phyloP scores from a whole-genome alignment of 2,888 invertebrate species.

The Ectemnius cavifrons region DNA sequence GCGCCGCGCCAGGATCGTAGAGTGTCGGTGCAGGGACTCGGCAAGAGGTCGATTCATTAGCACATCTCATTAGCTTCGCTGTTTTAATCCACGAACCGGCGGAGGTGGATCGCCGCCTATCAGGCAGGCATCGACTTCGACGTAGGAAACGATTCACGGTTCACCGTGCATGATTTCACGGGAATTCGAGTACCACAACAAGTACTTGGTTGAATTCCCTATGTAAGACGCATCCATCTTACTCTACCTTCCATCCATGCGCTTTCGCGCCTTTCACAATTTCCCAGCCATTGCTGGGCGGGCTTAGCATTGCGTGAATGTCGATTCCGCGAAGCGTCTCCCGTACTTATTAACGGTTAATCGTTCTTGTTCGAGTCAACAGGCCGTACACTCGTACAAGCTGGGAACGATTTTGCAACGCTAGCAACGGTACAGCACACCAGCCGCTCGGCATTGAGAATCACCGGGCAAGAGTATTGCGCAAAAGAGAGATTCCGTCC shows the following conservation, averaged over 20 bases:
- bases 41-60: constrained; percentile 53
- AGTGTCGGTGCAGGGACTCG: constrained; percentile 18
- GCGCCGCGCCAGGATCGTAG: not conserved
- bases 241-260: constrained; percentile 26
- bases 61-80: constrained; percentile 64
- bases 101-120: constrained; percentile 56
- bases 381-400: constrained; percentile 6
- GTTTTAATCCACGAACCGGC: constrained; percentile 50
- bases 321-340: constrained; percentile 16
- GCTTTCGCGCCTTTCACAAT: constrained; percentile 48
- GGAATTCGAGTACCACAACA: not conserved
- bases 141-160: constrained; percentile 64
- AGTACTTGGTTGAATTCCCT: constrained; percentile 27
- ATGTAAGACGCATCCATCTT: constrained; percentile 37
- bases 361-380: constrained; percentile 20
- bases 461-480: too few species aligned
- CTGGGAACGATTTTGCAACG: too few species aligned
- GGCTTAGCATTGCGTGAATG: not conserved
- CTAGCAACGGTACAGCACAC: too few species aligned
- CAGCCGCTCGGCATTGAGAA: too few species aligned
- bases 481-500: too few species aligned
- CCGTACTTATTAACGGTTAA: constrained; percentile 40
- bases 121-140: constrained; percentile 61
- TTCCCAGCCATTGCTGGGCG: constrained; percentile 27
- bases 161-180: constrained; percentile 63